These are phyloP conservation scores for Spialia ferax DNA, from an alignment of 2,888 invertebrate species.

Conservation along the genomic window DNA sequence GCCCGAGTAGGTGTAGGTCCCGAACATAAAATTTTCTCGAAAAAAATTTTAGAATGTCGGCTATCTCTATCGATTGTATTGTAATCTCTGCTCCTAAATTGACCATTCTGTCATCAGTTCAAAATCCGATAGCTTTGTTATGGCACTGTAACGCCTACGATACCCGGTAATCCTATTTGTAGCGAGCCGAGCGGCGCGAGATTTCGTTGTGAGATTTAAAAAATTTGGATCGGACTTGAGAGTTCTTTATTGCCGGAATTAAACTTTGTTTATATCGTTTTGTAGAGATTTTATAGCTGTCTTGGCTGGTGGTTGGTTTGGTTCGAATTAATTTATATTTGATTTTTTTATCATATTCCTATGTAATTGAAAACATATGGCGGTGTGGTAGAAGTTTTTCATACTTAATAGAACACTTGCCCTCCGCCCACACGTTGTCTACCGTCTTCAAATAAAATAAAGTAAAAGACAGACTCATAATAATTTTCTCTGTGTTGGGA, in stretches of 20 bases:
- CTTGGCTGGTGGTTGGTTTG: neutral
- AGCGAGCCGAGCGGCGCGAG: neutral
- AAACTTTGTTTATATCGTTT: conserved; percentile 13
- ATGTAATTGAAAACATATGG: conserved; percentile 4
- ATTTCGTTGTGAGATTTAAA: neutral
- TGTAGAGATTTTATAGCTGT: conserved; percentile 7
- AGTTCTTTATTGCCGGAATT: conserved; percentile 6
- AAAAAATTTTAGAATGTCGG: conserved; percentile 17
- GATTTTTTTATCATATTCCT: neutral
- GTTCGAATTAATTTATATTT: conserved; percentile 15
- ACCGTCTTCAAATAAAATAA: conserved; percentile 11
- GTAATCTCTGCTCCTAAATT: conserved; percentile 17
- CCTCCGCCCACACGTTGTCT: conserved; percentile 47
- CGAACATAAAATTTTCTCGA: neutral
- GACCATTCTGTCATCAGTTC: conserved; percentile 14
- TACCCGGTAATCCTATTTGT: conserved; percentile 12
- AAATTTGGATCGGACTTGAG: conserved; percentile 8
- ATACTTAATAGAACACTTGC: conserved; percentile 48
- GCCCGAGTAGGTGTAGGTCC: neutral
- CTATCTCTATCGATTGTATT: conserved; percentile 37
- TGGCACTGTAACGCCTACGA: conserved; percentile 12
- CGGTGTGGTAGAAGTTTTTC: neutral
- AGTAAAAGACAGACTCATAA: too few relatives aligned
- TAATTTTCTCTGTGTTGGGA: too few relatives aligned
- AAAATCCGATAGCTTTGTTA: conserved; percentile 20